phyloP scores from a whole-genome alignment of 2,113 vertebrate genomes.

The Rhinogobius similis region DNA sequence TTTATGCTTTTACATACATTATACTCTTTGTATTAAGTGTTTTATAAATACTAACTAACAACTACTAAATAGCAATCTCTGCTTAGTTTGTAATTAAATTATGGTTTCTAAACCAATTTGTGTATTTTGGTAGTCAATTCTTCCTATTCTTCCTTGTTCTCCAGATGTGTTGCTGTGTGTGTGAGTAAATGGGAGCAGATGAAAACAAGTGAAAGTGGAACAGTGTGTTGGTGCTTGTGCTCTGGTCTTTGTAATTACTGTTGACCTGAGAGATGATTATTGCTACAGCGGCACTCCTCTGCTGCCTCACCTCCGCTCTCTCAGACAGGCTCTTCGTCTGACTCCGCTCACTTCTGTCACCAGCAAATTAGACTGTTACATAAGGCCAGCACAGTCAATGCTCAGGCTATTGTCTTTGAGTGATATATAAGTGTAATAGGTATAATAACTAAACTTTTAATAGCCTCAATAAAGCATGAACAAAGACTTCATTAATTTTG shows the following conservation, averaged over 20 bases:
- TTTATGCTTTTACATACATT: too few relatives aligned
- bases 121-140: slow-evolving; percentile 29
- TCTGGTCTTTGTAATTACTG: slow-evolving; percentile 65
- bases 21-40: too few relatives aligned
- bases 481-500: too few relatives aligned
- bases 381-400: slow-evolving; percentile 2
- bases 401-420: not conserved
- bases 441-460: too few relatives aligned
- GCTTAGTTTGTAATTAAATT: too few relatives aligned
- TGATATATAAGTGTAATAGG: not conserved
- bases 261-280: slow-evolving; percentile 71
- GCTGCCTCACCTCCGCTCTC: slow-evolving; percentile 23
- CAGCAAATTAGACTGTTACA: slow-evolving; percentile 5
- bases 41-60: too few relatives aligned
- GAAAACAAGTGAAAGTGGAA: slow-evolving; percentile 31
- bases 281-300: slow-evolving; percentile 51
- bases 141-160: slow-evolving; percentile 25
- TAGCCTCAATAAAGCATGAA: too few relatives aligned
- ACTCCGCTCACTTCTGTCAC: slow-evolving; percentile 8
- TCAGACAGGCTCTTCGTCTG: slow-evolving; percentile 35
- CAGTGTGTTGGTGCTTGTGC: slow-evolving; percentile 24
- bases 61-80: too few relatives aligned
- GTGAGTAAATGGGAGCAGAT: slow-evolving; percentile 39
- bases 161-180: slow-evolving; percentile 46
- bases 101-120: too few relatives aligned